Base-by-base conservation (phyloP, 2,113 vertebrate genomes). In the Sardina pilchardus region DNA sequence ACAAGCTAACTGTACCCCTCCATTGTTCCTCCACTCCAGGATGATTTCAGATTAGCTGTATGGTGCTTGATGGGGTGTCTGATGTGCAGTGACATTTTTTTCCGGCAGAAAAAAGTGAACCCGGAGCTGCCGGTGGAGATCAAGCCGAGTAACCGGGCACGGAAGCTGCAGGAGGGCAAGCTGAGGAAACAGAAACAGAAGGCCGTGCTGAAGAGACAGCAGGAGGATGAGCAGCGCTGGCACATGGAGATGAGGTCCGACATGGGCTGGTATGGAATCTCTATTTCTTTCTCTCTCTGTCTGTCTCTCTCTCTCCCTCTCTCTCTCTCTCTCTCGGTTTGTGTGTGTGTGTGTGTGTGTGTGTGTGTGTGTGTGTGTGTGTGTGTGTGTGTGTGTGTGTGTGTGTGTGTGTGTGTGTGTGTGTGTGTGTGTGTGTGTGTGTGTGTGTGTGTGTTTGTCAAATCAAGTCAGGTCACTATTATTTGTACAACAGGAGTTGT, bases 21-120 rank as follows among this genome's bases (percentile, higher is more conserved):
- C 30, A 78, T 19, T 16, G 2, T 14, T 34, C 12, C 16, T 36
- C 30, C 63, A 30, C n/a, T 78, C 30, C 78, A 67, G 5, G 17
- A 56, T 59, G 0, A 24, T 59, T 3, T 59, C 43, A 48, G 24
- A 19, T 26, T 4, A 24, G 4, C 30, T 43, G 4, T 21, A 43
- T 24, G 4, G n/a, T 67, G 53, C 63, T 1, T 67, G 30, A 67
- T 9, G 26, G 63, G 9, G 63, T 30, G 63, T 10, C 53, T 59
- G 19, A 59, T 59, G 7, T 67, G 9, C n/a, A 12, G 63, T 10
- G 26, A 30, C 63, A 67, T 67, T 26, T 26, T 26, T 36, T 34
- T 5, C 84, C 4, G 89, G 47, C 85, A 97, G 97, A 96, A 96
- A 89, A 97, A 97, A 87, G 97, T 97, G 48, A 95, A 97, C 87